Evolutionary conservation across 2,888 invertebrate genomes (phyloP), one percentile per base, ranked within the genome.

Genomic region (Apamea sordens): DNA sequence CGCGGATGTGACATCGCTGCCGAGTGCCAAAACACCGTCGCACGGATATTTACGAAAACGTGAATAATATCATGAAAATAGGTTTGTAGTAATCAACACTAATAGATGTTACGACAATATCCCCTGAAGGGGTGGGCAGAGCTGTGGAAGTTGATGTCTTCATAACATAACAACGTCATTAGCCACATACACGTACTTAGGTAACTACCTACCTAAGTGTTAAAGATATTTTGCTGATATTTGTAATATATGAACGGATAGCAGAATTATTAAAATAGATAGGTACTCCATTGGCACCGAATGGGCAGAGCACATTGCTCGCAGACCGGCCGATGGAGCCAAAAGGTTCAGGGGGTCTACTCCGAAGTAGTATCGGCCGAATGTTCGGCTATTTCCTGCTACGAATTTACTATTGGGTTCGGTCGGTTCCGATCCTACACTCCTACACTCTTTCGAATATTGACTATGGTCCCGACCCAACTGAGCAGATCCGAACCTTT

Each of bases 51-150:
- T 61, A 63, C 11, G 50, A 75, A 36, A 56, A 70, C 56, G n/a
- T 82, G 76, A 85, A 68, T 68, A 80, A 53, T 85, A 56, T 67
- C 28, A n/a, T 65, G 24, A 74, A 80, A 85, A 74, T 83, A 85
- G 41, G 32, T 41, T 21, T 32, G 32, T 85, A n/a, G 61, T 71
- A 85, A 85, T 63, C 64, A 68, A 47, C 73, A 67, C 7, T 73
- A 68, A 72, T 79, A 84, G 61, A 56, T 69, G 8, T 79, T 84
- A 68, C 56, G 18, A 50, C 41, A 13, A n/a, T 59, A 11, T 67
- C 61, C 28, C 6, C 18, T 44, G n/a, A 56, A 50, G 21, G 21
- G 21, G 36, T 36, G 53, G 28, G 44, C 36, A 59, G 59, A 18
- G 59, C 18, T n/a, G 18, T 0, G 18, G 15, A 1, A 24, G 15